Evolutionary conservation across 1,140 invertebrate species (phyloP), one percentile per base, ranked within the genome.

Genomic region (Drosophila sp.): DNA sequence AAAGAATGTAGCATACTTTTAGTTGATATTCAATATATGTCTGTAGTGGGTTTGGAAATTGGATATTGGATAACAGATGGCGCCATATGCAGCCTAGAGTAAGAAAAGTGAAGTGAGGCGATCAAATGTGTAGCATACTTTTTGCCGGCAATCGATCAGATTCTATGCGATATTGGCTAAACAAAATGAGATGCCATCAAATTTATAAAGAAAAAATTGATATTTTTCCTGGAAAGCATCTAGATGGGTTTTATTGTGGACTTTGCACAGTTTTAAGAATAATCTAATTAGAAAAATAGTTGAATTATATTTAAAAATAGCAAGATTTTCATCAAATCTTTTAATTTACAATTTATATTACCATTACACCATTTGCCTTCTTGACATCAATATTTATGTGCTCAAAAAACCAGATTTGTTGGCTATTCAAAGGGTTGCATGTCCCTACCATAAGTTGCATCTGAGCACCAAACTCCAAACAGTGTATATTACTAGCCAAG

Each of bases 351-450:
- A 9, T 38, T 11, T 38, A 38, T 9, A 50, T 8, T n/a, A n/a
- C n/a, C n/a, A n/a, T n/a, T n/a, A n/a, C n/a, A 29, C 11, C 4
- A 50, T 29, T 50, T 13, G 7, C 1, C 14, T 45, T 48, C 3
- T 18, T 21, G 7, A 14, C 21, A 4, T 40, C 21, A 2, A 9
- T 4, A 14, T 54, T 34, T 1, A 16, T 13, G 7, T 56, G 32
- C 21, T 50, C 40, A 8, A 76, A 40, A 3, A 36, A 18, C 61
- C 69, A 76, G 21, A 38, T 56, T 7, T 76, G 61, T 1, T 16
- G 50, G 7, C 0, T 2, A 1, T 45, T 53, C 4, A 13, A 9
- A 4, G 2, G 4, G 7, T 53, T 16, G 9, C 72, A 77, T 7
- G 7, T 1, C 6, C 7, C 3, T 7, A 41, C 6, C 1, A 36